These are phyloP conservation scores for Vultur gryphus DNA, from an alignment of 2,797 vertebrate genomes.

Conservation along the genomic window DNA sequence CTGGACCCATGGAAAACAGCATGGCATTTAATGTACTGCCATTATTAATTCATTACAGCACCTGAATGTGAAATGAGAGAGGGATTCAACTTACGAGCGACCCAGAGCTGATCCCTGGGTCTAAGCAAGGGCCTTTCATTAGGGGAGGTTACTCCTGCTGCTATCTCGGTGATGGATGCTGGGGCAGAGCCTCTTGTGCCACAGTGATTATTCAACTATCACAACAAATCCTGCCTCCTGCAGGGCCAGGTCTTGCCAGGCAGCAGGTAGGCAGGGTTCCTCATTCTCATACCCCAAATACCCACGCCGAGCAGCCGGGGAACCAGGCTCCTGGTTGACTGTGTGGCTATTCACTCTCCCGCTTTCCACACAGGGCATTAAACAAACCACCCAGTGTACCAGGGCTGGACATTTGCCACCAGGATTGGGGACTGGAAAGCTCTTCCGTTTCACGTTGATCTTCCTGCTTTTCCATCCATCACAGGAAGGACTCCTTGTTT, in stretches of 20 bases:
- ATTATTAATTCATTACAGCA: background rate
- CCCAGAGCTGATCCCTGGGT: background rate
- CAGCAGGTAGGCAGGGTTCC: background rate
- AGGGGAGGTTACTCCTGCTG: background rate
- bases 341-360: background rate
- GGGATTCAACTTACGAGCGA: background rate
- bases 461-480: background rate
- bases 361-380: background rate
- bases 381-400: background rate
- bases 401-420: background rate
- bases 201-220: background rate
- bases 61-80: background rate
- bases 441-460: background rate
- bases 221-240: background rate
- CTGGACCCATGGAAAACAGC: background rate
- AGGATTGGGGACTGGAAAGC: background rate
- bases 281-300: background rate
- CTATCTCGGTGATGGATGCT: background rate
- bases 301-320: rapidly evolving
- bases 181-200: background rate
- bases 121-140: background rate
- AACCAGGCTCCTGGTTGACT: background rate
- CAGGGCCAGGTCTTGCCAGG: rapidly evolving
- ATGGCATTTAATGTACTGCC: background rate
- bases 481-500: background rate